Conservation (phyloP, 2,113 vertebrate genomes). For the Hippoglossus stenolepis region DNA sequence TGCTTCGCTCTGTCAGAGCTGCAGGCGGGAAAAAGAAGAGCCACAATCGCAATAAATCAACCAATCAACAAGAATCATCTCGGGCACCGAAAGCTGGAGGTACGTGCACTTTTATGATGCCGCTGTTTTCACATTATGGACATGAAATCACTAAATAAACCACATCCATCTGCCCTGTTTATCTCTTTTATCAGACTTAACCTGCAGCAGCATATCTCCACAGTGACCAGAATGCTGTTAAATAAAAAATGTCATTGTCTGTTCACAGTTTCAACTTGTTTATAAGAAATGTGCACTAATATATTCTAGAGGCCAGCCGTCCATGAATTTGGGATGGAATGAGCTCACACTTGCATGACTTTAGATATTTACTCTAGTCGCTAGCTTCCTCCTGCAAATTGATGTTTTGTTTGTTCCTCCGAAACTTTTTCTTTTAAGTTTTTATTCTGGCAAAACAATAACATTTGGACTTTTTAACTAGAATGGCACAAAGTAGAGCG, state of each 20-base stretch:
- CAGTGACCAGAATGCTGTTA: background rate
- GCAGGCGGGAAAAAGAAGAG: conserved; percentile 93
- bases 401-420: background rate
- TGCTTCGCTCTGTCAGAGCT: conserved; percentile 95
- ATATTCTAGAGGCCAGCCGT: background rate
- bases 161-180: conserved; percentile 5
- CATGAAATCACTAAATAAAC: background rate
- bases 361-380: background rate
- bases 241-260: background rate
- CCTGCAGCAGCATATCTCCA: background rate
- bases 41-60: conserved; percentile 93
- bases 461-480: too few species aligned
- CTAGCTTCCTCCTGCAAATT: background rate
- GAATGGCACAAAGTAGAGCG: too few species aligned
- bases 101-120: conserved; percentile 65
- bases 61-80: conserved; percentile 89
- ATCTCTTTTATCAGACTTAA: background rate
- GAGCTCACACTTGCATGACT: background rate
- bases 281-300: background rate
- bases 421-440: background rate
- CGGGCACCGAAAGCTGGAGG: conserved; percentile 87
- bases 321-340: background rate
- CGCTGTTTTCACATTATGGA: background rate
- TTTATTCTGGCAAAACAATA: background rate
- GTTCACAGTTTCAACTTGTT: background rate